Evolutionary conservation across 2,888 invertebrate genomes (phyloP).

Genomic region (Lithodes maja): DNA sequence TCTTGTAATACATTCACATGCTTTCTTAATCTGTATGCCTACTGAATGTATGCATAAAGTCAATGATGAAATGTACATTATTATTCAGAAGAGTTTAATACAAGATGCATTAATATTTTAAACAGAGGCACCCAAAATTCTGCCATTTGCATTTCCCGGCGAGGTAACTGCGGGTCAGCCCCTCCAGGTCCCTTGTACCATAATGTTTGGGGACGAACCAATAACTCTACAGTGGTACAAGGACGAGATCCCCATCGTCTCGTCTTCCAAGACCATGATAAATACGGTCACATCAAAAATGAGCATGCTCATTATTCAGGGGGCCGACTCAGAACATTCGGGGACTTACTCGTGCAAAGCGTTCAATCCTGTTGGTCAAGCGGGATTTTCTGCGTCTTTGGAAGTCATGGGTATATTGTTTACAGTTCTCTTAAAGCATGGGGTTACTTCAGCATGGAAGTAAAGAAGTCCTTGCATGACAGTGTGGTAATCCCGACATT

Average conservation of each 20-base stretch:
- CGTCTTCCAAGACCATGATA: conserved; percentile 72
- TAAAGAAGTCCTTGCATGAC: no score
- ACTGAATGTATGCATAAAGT: no score
- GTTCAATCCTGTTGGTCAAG: conserved; percentile 78
- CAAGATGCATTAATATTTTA: background rate
- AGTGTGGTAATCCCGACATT: no score
- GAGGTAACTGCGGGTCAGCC: conserved; percentile 58
- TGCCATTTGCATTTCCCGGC: conserved; percentile 52
- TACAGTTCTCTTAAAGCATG: no score
- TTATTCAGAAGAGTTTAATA: background rate
- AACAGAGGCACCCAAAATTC: conserved; percentile 53
- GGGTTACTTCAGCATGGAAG: no score
- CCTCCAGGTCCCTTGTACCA: conserved; percentile 72
- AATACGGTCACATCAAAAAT: conserved; percentile 71
- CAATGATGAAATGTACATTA: background rate
- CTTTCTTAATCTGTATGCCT: no score
- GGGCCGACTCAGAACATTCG: conserved; percentile 71
- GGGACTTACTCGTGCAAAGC: conserved; percentile 81
- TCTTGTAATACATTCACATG: no score
- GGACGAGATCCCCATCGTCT: conserved; percentile 74
- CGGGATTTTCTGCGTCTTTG: conserved; percentile 71
- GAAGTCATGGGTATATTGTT: conserved; percentile 70
- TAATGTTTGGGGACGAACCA: conserved; percentile 73
- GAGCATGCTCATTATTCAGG: conserved; percentile 70
- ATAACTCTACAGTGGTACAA: conserved; percentile 76